Evolutionary conservation across 2,797 vertebrate genomes (phyloP).

Genomic region (Oryzias dopingdopingensis): DNA sequence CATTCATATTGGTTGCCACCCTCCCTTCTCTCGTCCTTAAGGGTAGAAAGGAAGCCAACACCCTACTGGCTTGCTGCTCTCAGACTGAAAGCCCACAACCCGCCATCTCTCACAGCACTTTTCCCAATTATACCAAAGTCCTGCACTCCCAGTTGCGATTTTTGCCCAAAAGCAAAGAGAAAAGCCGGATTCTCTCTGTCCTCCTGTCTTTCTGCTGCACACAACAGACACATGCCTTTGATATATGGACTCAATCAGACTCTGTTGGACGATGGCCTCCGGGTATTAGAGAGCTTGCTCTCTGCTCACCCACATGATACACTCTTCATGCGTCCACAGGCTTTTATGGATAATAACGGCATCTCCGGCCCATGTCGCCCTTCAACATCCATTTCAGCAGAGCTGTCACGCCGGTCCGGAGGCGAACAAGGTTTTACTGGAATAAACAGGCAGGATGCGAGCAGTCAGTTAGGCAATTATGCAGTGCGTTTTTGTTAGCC

Average conservation of each 20-base stretch:
- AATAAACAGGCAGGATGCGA: not conserved
- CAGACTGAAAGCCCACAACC: constrained; percentile 29
- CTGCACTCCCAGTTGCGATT: constrained; percentile 27
- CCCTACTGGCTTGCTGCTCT: constrained; percentile 50
- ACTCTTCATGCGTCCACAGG: constrained; percentile 61
- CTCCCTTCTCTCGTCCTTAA: not conserved
- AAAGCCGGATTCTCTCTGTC: constrained; percentile 1
- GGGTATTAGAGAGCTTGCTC: constrained; percentile 56
- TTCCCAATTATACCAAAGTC: constrained; percentile 53
- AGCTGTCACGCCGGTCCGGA: constrained; percentile 7
- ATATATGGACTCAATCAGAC: constrained; percentile 70
- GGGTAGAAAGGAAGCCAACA: constrained; percentile 38
- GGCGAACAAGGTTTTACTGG: not conserved
- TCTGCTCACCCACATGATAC: constrained; percentile 52
- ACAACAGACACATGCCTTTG: constrained; percentile 27
- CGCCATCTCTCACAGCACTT: constrained; percentile 27
- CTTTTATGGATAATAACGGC: constrained; percentile 57
- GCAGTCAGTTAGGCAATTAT: constrained; percentile 3
- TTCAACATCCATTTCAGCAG: constrained; percentile 34
- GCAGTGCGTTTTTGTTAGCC: not conserved
- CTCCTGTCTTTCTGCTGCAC: constrained; percentile 7
- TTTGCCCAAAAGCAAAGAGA: constrained; percentile 17
- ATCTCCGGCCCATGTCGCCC: constrained; percentile 37
- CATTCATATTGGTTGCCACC: constrained; percentile 39
- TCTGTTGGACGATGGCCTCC: constrained; percentile 48